Percentiles rank a stretch among this genome's conserved stretches.
These are phyloP conservation scores for Caenorhabditis remanei DNA, from an alignment of 1,140 invertebrate species.

Conservation along the genomic window DNA sequence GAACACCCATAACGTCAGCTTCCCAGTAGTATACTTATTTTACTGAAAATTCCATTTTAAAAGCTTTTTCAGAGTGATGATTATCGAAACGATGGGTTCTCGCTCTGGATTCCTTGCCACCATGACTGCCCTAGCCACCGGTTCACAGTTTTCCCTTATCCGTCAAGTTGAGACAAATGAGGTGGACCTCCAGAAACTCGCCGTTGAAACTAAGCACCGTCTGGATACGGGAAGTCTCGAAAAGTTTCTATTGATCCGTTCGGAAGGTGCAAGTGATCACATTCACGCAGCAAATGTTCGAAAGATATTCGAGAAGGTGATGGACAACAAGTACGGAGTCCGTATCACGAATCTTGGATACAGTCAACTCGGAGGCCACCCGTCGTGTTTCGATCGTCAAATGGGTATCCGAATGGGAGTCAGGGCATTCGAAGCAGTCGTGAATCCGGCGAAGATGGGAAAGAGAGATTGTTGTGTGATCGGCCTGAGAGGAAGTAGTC, in stretches of 20 bases:
- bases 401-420: constrained; percentile 50
- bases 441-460: constrained; percentile 30
- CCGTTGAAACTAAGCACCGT: neutral
- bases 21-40: no score
- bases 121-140: constrained; percentile 27
- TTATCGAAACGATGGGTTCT: constrained; percentile 42
- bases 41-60: no score
- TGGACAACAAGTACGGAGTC: constrained; percentile 24
- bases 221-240: constrained; percentile 20
- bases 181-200: neutral
- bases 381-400: constrained; percentile 41
- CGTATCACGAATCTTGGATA: constrained; percentile 33
- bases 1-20: no score
- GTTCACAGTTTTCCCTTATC: constrained; percentile 2
- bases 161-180: neutral
- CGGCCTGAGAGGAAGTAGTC: constrained; percentile 27
- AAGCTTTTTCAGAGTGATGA: constrained; percentile 5
- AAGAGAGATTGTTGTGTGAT: constrained; percentile 27
- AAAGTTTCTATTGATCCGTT: constrained; percentile 30
- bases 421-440: constrained; percentile 32
- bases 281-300: neutral
- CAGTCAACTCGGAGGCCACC: constrained; percentile 42
- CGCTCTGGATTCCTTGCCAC: constrained; percentile 27
- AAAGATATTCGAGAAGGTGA: constrained; percentile 17
- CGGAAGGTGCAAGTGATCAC: constrained; percentile 23